Percentiles rank a stretch among this genome's conserved stretches.
phyloP scores from a whole-genome alignment of 2,888 invertebrate species.

The Ectemnius lituratus region DNA sequence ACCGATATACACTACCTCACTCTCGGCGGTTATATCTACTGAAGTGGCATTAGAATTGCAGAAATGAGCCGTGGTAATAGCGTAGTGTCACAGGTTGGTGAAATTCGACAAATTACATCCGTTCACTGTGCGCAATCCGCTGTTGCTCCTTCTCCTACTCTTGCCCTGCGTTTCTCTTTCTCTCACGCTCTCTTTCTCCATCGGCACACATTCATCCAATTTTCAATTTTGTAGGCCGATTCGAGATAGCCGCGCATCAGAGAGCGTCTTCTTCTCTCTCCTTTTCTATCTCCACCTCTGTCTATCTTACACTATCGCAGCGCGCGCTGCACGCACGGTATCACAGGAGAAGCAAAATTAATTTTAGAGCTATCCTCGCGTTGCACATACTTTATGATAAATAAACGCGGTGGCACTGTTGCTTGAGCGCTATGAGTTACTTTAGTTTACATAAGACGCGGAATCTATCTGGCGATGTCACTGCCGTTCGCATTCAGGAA shows the following conservation, averaged over 20 bases:
- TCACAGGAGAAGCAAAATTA: not conserved
- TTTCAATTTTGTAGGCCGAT: not conserved
- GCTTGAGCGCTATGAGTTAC: slow-evolving; percentile 10
- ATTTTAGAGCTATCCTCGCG: not conserved
- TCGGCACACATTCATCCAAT: too few species aligned
- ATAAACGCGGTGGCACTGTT: slow-evolving; percentile 9
- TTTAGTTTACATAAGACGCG: slow-evolving; percentile 20
- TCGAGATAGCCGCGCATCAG: slow-evolving; percentile 1
- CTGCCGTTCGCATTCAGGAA: not conserved
- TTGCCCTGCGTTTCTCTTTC: not conserved
- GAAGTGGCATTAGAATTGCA: slow-evolving; percentile 10
- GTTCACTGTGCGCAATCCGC: slow-evolving; percentile 5
- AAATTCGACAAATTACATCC: slow-evolving; percentile 22
- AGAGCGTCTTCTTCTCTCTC: not conserved
- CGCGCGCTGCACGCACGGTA: not conserved
- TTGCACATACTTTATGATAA: slow-evolving; percentile 1
- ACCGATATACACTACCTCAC: not conserved
- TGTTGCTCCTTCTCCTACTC: slow-evolving; percentile 1
- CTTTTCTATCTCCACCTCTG: not conserved
- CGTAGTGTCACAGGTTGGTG: slow-evolving; percentile 35
- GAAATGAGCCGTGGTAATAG: slow-evolving; percentile 40
- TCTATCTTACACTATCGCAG: too few species aligned
- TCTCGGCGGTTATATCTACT: not conserved
- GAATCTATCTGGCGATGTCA: not conserved
- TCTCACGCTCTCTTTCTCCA: not conserved